Base-by-base conservation (phyloP, 2,113 vertebrate species). In the Gopherus evgoodei region DNA sequence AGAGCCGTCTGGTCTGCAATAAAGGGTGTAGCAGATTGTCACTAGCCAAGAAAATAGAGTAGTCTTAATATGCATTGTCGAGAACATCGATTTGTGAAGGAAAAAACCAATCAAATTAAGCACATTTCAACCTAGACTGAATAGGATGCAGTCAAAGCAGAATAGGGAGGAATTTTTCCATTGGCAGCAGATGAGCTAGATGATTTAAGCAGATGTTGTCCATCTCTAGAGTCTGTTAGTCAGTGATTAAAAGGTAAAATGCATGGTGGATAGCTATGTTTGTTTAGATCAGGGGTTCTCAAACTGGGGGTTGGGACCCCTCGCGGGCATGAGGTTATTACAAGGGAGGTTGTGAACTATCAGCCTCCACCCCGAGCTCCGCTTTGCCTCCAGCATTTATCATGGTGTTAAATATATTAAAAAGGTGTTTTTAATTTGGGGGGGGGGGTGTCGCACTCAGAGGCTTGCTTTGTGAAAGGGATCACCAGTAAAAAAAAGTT, bases 171-270 rank as follows among this genome's bases (percentile, higher is more conserved):
- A 1, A 0, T 11, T 7, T 38, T 3, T 57, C 57, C 57, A 38
- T 57, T 19, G 6, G 38, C 75, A 76, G 89, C 80, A 91, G 69
- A 89, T 84, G 75, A 84, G 90, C 82, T 47, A 78, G 24, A 44
- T 29, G 44, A 13, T 8, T 78, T 47, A 78, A 84, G 88, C 75
- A 88, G 72, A 84, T 78, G 44, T 47, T 0, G 0, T 53, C 42
- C 87, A 88, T 17, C 14, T 69, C 76, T 54, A 81, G 7, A 2
- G 87, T 94, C 92, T 75, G 92, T 84, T 78, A 91, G 31, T 2
- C 47, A 96, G 79, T 75, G 93, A 92, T 94, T 96, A 91, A 95
- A 89, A 94, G 85, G 81, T 54, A 93, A 84, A 80, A 50, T 83
- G 84, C 50, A 12, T 1, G 0, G n/a, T 62, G 54, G 84, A 90